Conservation (phyloP, 1,140 invertebrate genomes). For the Calycopis cecrops region DNA sequence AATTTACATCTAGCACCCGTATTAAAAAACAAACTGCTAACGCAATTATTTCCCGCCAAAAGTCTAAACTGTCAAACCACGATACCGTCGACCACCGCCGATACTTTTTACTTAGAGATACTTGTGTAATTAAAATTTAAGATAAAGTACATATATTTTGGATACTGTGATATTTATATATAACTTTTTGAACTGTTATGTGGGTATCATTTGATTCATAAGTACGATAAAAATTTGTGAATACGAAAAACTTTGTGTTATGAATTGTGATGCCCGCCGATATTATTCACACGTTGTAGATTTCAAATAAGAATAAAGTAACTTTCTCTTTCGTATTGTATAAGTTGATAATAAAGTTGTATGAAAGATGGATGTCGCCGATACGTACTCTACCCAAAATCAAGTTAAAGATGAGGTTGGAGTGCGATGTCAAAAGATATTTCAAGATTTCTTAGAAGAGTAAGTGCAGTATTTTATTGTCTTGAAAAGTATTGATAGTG, state of each 20-base stretch:
- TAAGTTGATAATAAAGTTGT: background rate
- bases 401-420: constrained; percentile 92
- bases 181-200: background rate
- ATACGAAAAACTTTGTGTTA: too few relatives aligned
- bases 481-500: background rate
- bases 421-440: constrained; percentile 93
- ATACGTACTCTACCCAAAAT: constrained; percentile 77
- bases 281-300: too few relatives aligned
- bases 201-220: too few relatives aligned
- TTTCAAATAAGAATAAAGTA: background rate
- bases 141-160: background rate
- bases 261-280: background rate
- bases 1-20: too few relatives aligned
- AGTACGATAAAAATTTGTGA: background rate
- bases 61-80: background rate
- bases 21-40: too few relatives aligned
- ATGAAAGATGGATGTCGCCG: constrained; percentile 79
- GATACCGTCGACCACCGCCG: background rate
- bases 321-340: background rate
- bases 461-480: constrained; percentile 77
- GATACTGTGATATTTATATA: background rate
- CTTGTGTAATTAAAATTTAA: background rate
- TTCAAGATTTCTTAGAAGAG: constrained; percentile 97
- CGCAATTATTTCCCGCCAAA: constrained; percentile 3
- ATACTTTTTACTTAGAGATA: background rate